Evolutionary conservation across 2,797 vertebrate species (phyloP), one percentile per base, ranked within the genome.

Genomic region (Eleutherodactylus coqui): DNA sequence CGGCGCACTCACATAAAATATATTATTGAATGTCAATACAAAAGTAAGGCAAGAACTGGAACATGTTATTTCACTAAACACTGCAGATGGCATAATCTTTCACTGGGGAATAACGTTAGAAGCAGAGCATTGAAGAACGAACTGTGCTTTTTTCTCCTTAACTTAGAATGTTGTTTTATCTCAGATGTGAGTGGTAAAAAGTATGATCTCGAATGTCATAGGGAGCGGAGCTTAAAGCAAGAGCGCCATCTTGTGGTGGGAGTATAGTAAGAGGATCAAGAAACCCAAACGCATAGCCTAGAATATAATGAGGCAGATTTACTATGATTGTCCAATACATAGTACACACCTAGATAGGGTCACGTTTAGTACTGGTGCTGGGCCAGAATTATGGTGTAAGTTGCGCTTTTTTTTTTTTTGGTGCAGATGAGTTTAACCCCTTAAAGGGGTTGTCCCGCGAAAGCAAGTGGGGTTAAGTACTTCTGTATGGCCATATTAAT

Each of bases 191-290:
- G 34, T 4, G 1, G 1, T 21, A 70, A 10, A 53, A 38, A 70
- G 32, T 34, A 36, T 3, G 36, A 36, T 36, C 29, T 5, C 36
- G 29, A 19, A 36, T 6, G 4, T 21, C 19, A 17, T 19, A 21
- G 9, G 21, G 41, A 27, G 14, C 14, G 0, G 38, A 10, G 16
- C 43, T 27, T 78, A 29, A 32, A 34, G 36, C 60, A 79, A 70
- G 24, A 78, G 60, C 29, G 83, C 77, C 83, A 85, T 79, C 83
- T 79, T 38, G 75, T 79, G 83, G 75, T 79, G 83, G 62, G 41
- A 32, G 34, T 0, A 38, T 2, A 27, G 21, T 58, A n/a, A 32
- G 51, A 27, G 45, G 45, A 17, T 67, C 62, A 14, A 64, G 29
- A 60, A 60, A 27, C n/a, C 58, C 1, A 49, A 14, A 49, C 2